Base-by-base conservation (phyloP, 2,113 vertebrate genomes). In the Hemiscyllium ocellatum region DNA sequence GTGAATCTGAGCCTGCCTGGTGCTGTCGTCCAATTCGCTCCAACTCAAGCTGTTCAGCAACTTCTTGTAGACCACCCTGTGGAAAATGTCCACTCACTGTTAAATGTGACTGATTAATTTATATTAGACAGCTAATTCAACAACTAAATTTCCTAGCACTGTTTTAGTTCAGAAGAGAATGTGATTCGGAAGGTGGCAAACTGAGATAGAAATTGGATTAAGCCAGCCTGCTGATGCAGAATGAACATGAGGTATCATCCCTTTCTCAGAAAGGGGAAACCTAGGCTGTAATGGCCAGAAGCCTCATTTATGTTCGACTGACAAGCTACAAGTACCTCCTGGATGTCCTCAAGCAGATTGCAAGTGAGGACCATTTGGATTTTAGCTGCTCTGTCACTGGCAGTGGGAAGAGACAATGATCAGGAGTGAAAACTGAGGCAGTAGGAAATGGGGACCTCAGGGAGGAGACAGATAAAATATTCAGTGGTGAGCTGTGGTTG, bases 21-120 rank as follows among this genome's bases (percentile, higher is more conserved):
- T 99, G 99, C 85, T 99, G 99, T 96, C 99, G 97, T 61, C 99
- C 99, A 96, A 99, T 99, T 96, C 99, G 97, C 96, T 99, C 99
- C 96, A 99, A 97, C 96, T 99, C 99, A 97, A 99, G 96, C 98
- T 99, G 99, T 97, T 99, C 99, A 24, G 99, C 99, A 80, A 99
- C 99, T 97, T 99, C 99, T 96, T 99, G 99, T 87, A 99, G 98
- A 61, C 99, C 99, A 33, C 99, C 99, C 99, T 99, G 96, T 93
- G 61, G 37, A 97, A 37, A 20, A 56, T 47, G 52, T 52, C 68
- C 68, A 95, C 24, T 52, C 17, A 33, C n/a, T 69, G 20, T 94
- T 94, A 94, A 70, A 76, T 69, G 12, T 50, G 47, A 13, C 37
- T 33, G 47, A 69, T 72, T 24, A 50, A 47, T 72, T 69, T 52